Evolutionary conservation across 1,140 invertebrate species (phyloP).

Genomic region (Drosophila obscura): DNA sequence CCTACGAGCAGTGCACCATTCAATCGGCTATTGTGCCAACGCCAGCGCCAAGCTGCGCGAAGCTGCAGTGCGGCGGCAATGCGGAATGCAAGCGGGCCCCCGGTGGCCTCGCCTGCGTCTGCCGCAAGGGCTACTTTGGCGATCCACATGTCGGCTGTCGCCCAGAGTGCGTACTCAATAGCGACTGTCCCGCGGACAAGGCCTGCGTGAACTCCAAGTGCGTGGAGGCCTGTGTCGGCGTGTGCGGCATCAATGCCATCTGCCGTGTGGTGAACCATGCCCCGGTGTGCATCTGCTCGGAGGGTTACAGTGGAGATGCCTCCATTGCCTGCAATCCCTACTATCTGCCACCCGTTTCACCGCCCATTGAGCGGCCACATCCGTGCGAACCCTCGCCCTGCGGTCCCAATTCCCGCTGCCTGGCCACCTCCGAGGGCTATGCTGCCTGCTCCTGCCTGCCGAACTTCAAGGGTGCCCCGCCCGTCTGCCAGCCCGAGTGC

Average conservation of each 20-base stretch:
- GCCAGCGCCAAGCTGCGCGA: slow-evolving; percentile 87
- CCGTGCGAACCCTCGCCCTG: slow-evolving; percentile 91
- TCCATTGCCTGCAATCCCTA: slow-evolving; percentile 87
- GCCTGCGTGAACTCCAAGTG: slow-evolving; percentile 93
- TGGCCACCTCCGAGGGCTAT: slow-evolving; percentile 88
- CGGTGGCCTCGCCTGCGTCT: slow-evolving; percentile 87
- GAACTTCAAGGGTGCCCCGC: slow-evolving; percentile 90
- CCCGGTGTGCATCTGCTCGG: slow-evolving; percentile 90
- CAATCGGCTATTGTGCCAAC: slow-evolving; percentile 84
- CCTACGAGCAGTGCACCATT: slow-evolving; percentile 90
- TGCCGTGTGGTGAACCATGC: slow-evolving; percentile 91
- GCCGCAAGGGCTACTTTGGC: slow-evolving; percentile 88
- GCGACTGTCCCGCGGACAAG: slow-evolving; percentile 88
- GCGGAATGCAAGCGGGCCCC: slow-evolving; percentile 88
- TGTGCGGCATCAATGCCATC: slow-evolving; percentile 90
- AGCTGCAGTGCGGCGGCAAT: slow-evolving; percentile 90
- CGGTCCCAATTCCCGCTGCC: slow-evolving; percentile 91
- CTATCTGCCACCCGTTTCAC: slow-evolving; percentile 72
- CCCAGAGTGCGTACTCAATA: slow-evolving; percentile 91
- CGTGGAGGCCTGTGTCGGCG: slow-evolving; percentile 89
- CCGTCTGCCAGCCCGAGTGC: slow-evolving; percentile 92
- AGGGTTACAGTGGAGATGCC: slow-evolving; percentile 90
- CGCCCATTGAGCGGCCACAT: slow-evolving; percentile 68
- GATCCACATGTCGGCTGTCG: slow-evolving; percentile 90
- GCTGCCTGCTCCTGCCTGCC: slow-evolving; percentile 92